Percentiles rank a stretch among this genome's conserved stretches.
Conservation (phyloP, 2,113 vertebrate species). For the Panurus biarmicus region DNA sequence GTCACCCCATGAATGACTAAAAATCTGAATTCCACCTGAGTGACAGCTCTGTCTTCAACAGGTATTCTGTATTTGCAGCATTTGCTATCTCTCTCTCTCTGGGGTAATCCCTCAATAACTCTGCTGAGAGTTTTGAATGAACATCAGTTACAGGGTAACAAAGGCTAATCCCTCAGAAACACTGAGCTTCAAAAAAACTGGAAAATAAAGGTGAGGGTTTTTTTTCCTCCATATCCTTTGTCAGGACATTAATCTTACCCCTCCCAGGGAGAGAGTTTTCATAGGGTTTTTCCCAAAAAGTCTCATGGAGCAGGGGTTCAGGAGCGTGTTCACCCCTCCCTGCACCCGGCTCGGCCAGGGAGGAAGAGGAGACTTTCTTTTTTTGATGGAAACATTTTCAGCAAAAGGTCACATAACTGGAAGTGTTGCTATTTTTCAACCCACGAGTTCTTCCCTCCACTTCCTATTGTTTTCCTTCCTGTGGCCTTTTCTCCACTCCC, state of each 20-base stretch:
- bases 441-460: background rate
- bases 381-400: background rate
- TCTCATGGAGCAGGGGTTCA: background rate
- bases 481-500: background rate
- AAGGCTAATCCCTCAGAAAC: background rate
- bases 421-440: conserved; percentile 18
- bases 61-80: background rate
- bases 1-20: background rate
- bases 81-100: background rate
- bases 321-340: background rate
- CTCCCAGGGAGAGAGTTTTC: background rate
- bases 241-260: background rate
- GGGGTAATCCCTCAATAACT: background rate
- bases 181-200: background rate
- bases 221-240: no score
- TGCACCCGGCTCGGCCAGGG: accelerated
- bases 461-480: conserved; percentile 27
- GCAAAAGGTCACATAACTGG: conserved; percentile 39
- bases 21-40: background rate
- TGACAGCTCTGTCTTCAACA: background rate
- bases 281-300: background rate
- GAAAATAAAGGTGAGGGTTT: background rate
- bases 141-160: background rate
- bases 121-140: background rate
- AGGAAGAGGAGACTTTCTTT: background rate